These are phyloP conservation scores for Acleris holmiana DNA, from an alignment of 2,888 invertebrate species.

Conservation along the genomic window DNA sequence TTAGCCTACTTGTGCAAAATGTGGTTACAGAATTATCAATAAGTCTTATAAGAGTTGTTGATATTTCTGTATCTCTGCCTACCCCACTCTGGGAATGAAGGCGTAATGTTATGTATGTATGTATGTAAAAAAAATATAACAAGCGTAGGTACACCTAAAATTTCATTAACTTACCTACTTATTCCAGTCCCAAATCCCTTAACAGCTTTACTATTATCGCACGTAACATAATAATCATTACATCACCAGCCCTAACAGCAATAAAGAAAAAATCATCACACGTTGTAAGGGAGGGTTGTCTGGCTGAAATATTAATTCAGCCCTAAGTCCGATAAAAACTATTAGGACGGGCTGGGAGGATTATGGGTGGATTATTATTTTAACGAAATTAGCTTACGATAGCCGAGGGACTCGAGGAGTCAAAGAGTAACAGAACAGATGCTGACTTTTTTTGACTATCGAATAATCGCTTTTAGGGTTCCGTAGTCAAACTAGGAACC, in stretches of 20 bases:
- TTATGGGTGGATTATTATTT: conserved; percentile 82
- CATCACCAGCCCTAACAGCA: conserved; percentile 29
- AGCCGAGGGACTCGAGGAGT: conserved; percentile 60
- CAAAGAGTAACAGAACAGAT: conserved; percentile 56
- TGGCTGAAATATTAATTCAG: conserved; percentile 77
- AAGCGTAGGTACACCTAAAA: neutral
- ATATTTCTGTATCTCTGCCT: too few relatives aligned
- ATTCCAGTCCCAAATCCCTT: conserved; percentile 4
- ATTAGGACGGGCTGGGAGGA: conserved; percentile 70
- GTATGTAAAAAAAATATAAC: neutral
- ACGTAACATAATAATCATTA: conserved; percentile 30
- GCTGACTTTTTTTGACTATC: neutral
- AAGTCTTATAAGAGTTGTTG: too few relatives aligned
- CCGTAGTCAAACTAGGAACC: too few relatives aligned
- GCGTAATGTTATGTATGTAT: too few relatives aligned
- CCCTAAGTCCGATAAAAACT: conserved; percentile 78
- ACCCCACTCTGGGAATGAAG: too few relatives aligned
- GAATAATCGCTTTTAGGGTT: too few relatives aligned
- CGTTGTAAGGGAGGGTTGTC: conserved; percentile 47
- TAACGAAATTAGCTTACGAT: conserved; percentile 82
- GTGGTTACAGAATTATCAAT: too few relatives aligned
- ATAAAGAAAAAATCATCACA: conserved; percentile 44
- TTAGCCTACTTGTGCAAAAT: too few relatives aligned
- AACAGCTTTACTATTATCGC: conserved; percentile 22
- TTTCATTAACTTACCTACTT: neutral